Evolutionary conservation across 2,888 invertebrate species (phyloP), one percentile per base, ranked within the genome.

Genomic region (Nomada ferruginata): DNA sequence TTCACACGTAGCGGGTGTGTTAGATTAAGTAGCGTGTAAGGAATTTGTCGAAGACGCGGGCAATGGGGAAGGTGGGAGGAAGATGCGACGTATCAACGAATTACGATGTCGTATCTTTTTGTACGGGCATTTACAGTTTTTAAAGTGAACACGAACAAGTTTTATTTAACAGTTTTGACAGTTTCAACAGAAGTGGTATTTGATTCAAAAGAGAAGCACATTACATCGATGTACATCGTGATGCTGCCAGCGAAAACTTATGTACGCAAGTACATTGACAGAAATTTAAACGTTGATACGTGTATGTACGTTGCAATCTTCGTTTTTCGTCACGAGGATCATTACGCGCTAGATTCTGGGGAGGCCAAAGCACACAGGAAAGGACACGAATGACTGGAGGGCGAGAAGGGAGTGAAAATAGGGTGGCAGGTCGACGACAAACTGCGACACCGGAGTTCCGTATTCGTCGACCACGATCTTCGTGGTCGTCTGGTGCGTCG

Each of bases 391-490:
- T 9, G 2, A 0, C 11, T 3, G 15, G 20, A 9, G 23, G 15
- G 53, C 4, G 9, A 2, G 53, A 55, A 4, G 42, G 23, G 53
- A 15, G 13, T 15, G 15, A 53, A 53, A 42, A 53, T 36, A 20
- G 36, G 36, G 42, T 68, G 66, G 15, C 36, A 36, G 42, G 50
- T 64, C 23, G 23, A 63, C 72, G 47, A 64, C 63, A 36, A 72
- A 76, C 64, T 26, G 20, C 23, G 20, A 57, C 57, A 64, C 5
- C 20, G 26, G 55, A 53, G 42, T 65, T 52, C 60, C 44, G 23
- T 76, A 47, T 74, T 70, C 65, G 23, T 73, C 59, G 59, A 7
- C 65, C 26, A 52, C 64, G 61, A 72, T 59, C 70, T 63, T 44
- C 61, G 60, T 44, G 20, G 76, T 26, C 29, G 57, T 61, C 55